Conservation (phyloP, 2,113 vertebrate genomes). For the Oryzias melastigma region DNA sequence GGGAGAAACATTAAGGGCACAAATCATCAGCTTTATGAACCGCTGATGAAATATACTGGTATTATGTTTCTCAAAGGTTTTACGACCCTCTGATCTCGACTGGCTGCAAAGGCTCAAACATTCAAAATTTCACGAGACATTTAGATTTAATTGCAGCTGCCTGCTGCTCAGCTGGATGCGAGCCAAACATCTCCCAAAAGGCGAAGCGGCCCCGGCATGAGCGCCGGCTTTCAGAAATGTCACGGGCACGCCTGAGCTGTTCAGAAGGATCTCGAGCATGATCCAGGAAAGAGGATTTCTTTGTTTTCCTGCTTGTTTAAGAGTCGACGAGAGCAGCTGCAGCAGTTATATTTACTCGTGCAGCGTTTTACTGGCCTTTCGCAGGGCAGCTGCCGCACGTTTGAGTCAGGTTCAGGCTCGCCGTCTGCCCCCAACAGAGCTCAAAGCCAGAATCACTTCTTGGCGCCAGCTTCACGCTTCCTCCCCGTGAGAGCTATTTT, state of each 20-base stretch:
- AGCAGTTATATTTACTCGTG: constrained; percentile 1
- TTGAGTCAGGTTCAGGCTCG: not conserved
- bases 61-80: constrained; percentile 7
- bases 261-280: not conserved
- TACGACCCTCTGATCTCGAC: constrained; percentile 3
- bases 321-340: constrained; percentile 10
- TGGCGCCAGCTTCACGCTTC: constrained; percentile 1
- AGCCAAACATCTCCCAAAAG: not conserved
- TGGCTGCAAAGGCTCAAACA: not conserved
- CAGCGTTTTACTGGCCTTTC: not conserved
- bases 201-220: not conserved
- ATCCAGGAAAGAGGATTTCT: not conserved
- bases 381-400: constrained; percentile 1
- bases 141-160: constrained; percentile 3
- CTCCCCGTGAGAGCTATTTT: constrained; percentile 18
- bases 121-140: not conserved
- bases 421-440: not conserved
- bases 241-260: not conserved
- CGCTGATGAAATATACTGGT: constrained; percentile 9
- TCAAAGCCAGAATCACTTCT: not conserved
- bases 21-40: not conserved
- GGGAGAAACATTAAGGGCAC: not conserved
- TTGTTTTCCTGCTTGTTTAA: not conserved
- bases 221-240: not conserved
- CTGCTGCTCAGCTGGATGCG: not conserved